Conservation (phyloP, 2,888 invertebrate genomes). For the Pelosia muscerda region DNA sequence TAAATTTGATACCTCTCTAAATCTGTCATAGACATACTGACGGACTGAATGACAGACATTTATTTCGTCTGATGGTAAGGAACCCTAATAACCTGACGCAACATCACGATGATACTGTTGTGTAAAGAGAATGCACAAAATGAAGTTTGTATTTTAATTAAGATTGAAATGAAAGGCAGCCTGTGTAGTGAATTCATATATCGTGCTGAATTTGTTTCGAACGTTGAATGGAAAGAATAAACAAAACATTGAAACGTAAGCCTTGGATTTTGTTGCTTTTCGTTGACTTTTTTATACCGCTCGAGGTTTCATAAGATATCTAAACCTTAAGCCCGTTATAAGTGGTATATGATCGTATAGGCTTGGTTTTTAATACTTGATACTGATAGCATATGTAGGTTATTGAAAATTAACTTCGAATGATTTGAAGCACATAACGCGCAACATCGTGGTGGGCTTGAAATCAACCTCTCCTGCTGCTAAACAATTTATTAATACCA, state of each 20-base stretch:
- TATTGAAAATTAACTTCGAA: too few species aligned
- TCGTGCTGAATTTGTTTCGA: slow-evolving; percentile 14
- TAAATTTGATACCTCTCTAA: too few species aligned
- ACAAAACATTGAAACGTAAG: slow-evolving; percentile 14
- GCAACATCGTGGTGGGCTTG: too few species aligned
- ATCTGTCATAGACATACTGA: too few species aligned
- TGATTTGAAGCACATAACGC: too few species aligned
- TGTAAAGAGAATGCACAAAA: slow-evolving; percentile 17
- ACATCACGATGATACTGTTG: slow-evolving; percentile 11
- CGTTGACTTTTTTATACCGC: not conserved
- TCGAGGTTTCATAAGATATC: not conserved
- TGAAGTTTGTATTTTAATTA: slow-evolving; percentile 16
- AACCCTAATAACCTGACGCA: not conserved
- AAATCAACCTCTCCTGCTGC: too few species aligned
- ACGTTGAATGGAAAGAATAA: slow-evolving; percentile 7
- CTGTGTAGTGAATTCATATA: slow-evolving; percentile 20
- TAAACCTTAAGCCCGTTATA: not conserved
- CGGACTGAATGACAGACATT: too few species aligned
- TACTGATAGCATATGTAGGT: too few species aligned
- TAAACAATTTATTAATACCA: too few species aligned
- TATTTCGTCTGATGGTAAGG: too few species aligned
- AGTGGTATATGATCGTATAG: not conserved
- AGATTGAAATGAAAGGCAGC: slow-evolving; percentile 14
- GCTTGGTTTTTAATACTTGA: too few species aligned
- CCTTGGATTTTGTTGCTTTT: not conserved